Evolutionary conservation across 2,888 invertebrate species (phyloP), one percentile per base, ranked within the genome.

Genomic region (Pyrrhosoma nymphula): DNA sequence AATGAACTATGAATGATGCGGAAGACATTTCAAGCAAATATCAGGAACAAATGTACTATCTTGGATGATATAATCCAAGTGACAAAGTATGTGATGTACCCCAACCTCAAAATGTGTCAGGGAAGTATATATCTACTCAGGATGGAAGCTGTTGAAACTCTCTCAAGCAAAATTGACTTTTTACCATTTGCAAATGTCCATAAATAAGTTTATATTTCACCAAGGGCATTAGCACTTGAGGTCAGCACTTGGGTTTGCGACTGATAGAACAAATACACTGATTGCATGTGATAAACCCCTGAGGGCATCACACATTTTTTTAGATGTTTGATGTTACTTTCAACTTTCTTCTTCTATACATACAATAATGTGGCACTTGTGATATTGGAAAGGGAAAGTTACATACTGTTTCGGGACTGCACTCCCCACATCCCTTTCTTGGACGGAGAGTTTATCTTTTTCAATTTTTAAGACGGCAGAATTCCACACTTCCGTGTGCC

Each of bases 1-100:
- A 69, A 93, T 20, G 63, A 75, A 47, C 55, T 47, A 93, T 75
- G 47, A 93, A 93, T 39, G 69, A 93, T 93, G 69, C 69, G 93
- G 93, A 93, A 93, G 93, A 93, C 93, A 69, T 93, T 93, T 93
- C 69, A 93, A 93, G 93, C 93, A 93, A 93, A 69, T 93, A 63
- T 93, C 75, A 93, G 93, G 93, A 93, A 93, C 93, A 93, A 93
- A 93, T 93, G 30, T 75, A 69, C 47, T 75, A 69, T 69, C 75
- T 47, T 47, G 93, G 75, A 75, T 47, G n/a, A 69, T 30, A 60
- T 23, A 91, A 26, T 69, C 93, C 47, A 20, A 26, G 93, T 18
- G 75, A 93, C 30, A 63, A 39, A 75, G 60, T 93, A 35, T 93
- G 93, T 69, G 69, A 69, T 75, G 91, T 39, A 69, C 75, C 93